phyloP scores from a whole-genome alignment of 2,113 vertebrate genomes.

The Lophotis ruficrista region DNA sequence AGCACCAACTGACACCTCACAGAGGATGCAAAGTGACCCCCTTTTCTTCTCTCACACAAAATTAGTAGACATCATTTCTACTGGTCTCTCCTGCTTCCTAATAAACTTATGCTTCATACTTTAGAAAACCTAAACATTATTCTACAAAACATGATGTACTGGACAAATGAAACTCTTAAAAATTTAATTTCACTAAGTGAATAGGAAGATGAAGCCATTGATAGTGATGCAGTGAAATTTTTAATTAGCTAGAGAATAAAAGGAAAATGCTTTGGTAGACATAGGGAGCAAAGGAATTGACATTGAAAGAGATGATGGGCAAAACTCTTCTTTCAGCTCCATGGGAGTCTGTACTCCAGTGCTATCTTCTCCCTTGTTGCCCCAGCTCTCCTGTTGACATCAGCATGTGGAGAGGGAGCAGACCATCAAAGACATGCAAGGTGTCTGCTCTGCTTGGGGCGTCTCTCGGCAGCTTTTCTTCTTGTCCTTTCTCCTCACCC shows the following conservation, averaged over 20 bases:
- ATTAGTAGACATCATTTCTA: background rate
- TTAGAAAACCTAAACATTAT: background rate
- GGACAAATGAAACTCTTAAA: background rate
- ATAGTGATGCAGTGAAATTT: background rate
- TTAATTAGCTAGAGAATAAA: background rate
- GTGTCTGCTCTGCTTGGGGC: background rate
- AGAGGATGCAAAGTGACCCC: background rate
- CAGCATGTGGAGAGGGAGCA: background rate
- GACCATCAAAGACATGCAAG: background rate
- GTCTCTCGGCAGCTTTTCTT: background rate
- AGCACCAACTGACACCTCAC: background rate
- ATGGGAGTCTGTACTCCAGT: background rate
- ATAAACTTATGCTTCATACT: background rate
- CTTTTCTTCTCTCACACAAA: background rate
- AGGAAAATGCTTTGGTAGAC: background rate
- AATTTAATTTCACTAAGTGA: background rate
- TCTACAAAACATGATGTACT: background rate
- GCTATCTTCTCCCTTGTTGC: background rate
- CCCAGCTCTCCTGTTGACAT: background rate
- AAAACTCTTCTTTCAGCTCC: background rate
- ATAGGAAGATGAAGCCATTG: background rate
- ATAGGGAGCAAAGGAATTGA: background rate
- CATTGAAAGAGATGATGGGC: background rate
- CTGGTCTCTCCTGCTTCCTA: background rate
- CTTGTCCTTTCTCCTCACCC: background rate